Evolutionary conservation across 2,888 invertebrate species (phyloP).

Genomic region (Pachymerium ferrugineum): DNA sequence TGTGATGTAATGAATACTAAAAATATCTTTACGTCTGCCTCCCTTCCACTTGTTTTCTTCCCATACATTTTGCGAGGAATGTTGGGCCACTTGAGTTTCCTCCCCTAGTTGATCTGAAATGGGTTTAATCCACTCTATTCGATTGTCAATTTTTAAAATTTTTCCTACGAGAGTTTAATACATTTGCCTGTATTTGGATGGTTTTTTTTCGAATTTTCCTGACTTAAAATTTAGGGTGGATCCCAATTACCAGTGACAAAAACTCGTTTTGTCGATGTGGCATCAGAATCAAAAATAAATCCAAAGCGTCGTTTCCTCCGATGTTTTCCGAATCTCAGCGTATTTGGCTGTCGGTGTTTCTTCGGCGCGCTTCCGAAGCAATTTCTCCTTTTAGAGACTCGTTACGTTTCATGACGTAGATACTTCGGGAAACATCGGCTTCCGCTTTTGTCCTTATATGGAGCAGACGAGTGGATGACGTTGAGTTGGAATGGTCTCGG

Average conservation of each 20-base stretch:
- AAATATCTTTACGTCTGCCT: not conserved
- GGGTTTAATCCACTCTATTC: too few species aligned
- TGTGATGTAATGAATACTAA: not conserved
- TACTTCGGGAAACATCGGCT: slow-evolving; percentile 42
- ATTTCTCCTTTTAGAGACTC: not conserved
- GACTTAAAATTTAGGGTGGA: too few species aligned
- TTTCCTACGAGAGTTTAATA: too few species aligned
- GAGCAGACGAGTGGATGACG: slow-evolving; percentile 30
- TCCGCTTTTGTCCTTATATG: slow-evolving; percentile 42
- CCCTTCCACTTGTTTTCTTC: not conserved
- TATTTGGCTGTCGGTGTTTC: not conserved
- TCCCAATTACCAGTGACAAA: too few species aligned
- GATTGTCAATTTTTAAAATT: too few species aligned
- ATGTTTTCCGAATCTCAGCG: not conserved
- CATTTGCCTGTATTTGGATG: too few species aligned
- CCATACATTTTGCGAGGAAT: not conserved
- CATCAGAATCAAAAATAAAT: not conserved
- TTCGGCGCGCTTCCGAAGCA: not conserved
- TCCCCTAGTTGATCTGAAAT: not conserved
- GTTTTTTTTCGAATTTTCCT: too few species aligned
- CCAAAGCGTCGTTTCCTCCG: not conserved
- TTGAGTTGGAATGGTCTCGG: not conserved
- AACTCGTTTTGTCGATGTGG: not conserved
- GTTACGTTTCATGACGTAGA: slow-evolving; percentile 32
- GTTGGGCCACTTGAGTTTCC: not conserved